Evolutionary conservation across 2,888 invertebrate species (phyloP), one percentile per base, ranked within the genome.

Genomic region (Andrena bucephala): DNA sequence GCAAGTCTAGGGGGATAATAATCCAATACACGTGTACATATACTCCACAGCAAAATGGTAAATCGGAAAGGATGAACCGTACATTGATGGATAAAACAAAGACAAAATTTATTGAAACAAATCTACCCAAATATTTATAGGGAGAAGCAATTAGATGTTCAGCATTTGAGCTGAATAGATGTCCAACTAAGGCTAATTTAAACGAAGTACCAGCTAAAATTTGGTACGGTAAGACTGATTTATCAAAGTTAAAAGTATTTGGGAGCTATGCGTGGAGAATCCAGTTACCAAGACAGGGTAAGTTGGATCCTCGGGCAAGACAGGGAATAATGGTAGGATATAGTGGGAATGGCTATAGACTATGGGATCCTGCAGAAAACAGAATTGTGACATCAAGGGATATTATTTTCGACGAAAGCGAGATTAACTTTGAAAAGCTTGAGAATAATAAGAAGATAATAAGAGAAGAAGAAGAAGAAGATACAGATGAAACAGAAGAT

Each of bases 11-110:
- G n/a, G 52, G 52, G 20, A 52, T 52, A 52, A 20, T 20, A 20
- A 52, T 52, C 7, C n/a, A 52, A 20, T 52, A 52, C 7, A 20
- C 20, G 2, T 20, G 7, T n/a, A 20, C 20, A 5, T 52, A 52
- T 52, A 20, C 52, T 4, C 52, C 52, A 52, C 20, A 52, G 52
- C 52, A 54, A 24, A 54, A 54, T n/a, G 52, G 52, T 24, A 54
- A 7, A 20, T n/a, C 52, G n/a, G 52, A 54, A 20, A 16, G 7
- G n/a, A 54, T 54, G 52, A 54, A 54, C 20, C 24, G 52, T 24
- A 20, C 52, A 20, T 20, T 54, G 16, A 20, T 52, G 20, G 52
- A 52, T 20, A n/a, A 52, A 52, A 20, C 20, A 85, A 52, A 8
- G 8, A 52, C 52, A 52, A 52, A 52, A 52, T 20, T 52, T n/a